Evolutionary conservation across 2,113 vertebrate species (phyloP).

Genomic region (Toxotes jaculatrix): DNA sequence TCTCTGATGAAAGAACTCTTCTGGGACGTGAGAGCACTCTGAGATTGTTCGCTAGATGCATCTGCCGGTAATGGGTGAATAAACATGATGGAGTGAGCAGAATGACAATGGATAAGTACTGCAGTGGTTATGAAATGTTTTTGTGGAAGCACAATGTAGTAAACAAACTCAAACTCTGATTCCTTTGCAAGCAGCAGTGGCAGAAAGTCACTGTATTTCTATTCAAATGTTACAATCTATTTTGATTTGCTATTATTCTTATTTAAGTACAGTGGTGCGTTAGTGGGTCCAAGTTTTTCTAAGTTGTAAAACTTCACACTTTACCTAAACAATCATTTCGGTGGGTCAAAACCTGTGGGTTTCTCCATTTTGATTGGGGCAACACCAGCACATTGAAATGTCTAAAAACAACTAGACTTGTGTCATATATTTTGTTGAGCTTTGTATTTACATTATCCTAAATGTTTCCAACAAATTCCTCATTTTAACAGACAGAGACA

Average conservation of each 20-base stretch:
- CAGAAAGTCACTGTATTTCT: background rate
- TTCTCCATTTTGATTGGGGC: background rate
- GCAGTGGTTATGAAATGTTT: conserved; percentile 19
- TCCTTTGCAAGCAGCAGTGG: background rate
- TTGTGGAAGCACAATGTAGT: background rate
- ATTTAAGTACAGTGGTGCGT: background rate
- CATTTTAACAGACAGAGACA: no score
- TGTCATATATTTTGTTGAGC: no score
- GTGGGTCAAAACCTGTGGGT: background rate
- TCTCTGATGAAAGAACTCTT: conserved; percentile 45
- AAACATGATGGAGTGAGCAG: conserved; percentile 49
- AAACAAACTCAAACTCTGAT: conserved; percentile 1
- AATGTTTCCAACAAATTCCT: no score
- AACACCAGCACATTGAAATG: no score
- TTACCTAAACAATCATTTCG: background rate
- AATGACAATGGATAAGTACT: conserved; percentile 46
- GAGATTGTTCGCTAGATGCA: conserved; percentile 33
- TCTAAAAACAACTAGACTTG: no score
- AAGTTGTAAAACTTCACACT: background rate
- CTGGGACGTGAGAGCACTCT: conserved; percentile 33
- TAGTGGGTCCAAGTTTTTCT: background rate
- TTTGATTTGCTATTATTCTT: background rate
- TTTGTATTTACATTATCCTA: no score
- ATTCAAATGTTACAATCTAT: background rate
- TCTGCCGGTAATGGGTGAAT: conserved; percentile 57